phyloP scores from a whole-genome alignment of 2,888 invertebrate genomes.

The Lasioglossum oenotherae region DNA sequence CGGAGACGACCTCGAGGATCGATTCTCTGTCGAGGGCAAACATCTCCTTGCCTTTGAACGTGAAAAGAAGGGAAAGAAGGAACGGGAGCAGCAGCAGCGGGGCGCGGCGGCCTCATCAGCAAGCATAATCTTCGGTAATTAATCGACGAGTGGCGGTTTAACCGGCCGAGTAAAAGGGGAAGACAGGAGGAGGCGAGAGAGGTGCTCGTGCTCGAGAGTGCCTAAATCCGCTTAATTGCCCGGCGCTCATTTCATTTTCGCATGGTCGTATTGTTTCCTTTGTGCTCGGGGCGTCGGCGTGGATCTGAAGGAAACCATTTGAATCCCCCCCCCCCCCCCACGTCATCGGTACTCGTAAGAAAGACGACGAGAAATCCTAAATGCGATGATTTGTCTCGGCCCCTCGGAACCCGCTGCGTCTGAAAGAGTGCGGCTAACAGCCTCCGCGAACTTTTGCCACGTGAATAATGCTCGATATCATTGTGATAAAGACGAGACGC shows the following conservation, averaged over 20 bases:
- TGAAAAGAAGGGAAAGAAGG: neutral
- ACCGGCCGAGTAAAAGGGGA: constrained; percentile 59
- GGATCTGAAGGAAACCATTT: constrained; percentile 50
- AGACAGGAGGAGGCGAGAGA: constrained; percentile 23
- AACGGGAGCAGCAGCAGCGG: constrained; percentile 19
- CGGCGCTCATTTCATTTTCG: constrained; percentile 68
- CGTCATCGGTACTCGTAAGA: constrained; percentile 19
- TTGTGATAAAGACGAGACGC: neutral
- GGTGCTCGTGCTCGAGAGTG: constrained; percentile 62
- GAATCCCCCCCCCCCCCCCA: constrained; percentile 6
- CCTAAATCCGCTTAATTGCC: constrained; percentile 73
- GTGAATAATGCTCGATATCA: constrained; percentile 2
- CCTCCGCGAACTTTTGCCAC: neutral
- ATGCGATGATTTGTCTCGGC: constrained; percentile 56
- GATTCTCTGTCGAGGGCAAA: constrained; percentile 37
- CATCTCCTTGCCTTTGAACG: constrained; percentile 7
- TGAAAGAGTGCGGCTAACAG: constrained; percentile 1
- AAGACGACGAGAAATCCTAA: constrained; percentile 52
- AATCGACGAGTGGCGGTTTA: constrained; percentile 66
- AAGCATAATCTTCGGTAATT: constrained; percentile 68
- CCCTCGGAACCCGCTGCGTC: neutral
- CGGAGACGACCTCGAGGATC: constrained; percentile 32
- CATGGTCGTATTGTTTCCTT: constrained; percentile 59
- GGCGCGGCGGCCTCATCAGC: constrained; percentile 34
- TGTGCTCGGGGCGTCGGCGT: constrained; percentile 44